A percentile compares a stretch with the other conserved stretches of the same genome.
Evolutionary conservation across 2,888 invertebrate genomes (phyloP).

Genomic region (Parnassius smintheus): DNA sequence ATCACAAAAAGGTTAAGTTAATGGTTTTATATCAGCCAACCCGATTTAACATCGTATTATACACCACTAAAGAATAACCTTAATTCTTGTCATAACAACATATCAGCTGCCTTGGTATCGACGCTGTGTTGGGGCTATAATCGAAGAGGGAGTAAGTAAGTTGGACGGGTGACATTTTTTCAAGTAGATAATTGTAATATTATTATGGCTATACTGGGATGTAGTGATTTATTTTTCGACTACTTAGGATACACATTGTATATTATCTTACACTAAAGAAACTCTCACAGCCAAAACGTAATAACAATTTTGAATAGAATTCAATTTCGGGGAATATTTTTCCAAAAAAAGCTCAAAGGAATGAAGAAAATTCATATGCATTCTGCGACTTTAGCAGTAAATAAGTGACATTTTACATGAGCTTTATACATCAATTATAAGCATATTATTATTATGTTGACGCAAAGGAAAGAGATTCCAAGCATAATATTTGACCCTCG

Average conservation of each 20-base stretch:
- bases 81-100: no score
- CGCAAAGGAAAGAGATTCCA: not conserved
- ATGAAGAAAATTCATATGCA: not conserved
- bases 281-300: constrained; percentile 73
- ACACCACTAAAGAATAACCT: no score
- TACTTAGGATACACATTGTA: constrained; percentile 30
- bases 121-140: constrained; percentile 17
- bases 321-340: constrained; percentile 5
- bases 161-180: constrained; percentile 61
- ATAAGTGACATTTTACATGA: constrained; percentile 29
- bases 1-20: no score
- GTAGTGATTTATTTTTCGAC: constrained; percentile 32
- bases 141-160: constrained; percentile 30
- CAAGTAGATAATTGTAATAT: constrained; percentile 42
- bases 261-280: constrained; percentile 57
- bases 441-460: not conserved
- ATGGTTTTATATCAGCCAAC: no score
- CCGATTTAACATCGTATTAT: no score
- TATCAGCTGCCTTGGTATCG: not conserved
- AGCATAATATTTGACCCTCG: not conserved
- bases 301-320: constrained; percentile 53
- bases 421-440: not conserved
- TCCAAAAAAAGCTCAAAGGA: constrained; percentile 35
- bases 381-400: constrained; percentile 6
- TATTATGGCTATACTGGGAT: constrained; percentile 44